Evolutionary conservation across 2,888 invertebrate species (phyloP).

Genomic region (Dynastes tityus): DNA sequence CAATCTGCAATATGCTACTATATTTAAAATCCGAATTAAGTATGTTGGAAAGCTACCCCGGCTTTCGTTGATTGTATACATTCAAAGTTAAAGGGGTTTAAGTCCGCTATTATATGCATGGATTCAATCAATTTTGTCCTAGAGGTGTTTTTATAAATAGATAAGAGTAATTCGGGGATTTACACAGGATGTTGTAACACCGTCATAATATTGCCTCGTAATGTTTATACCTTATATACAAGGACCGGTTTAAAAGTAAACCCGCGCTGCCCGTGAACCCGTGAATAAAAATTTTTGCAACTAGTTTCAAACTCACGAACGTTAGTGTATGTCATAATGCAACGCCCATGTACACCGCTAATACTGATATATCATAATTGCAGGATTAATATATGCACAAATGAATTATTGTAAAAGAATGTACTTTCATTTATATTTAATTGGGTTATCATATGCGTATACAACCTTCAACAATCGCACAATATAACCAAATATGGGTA

Average conservation of each 20-base stretch:
- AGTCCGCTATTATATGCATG: constrained; percentile 23
- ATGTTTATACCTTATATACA: background rate
- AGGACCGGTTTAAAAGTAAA: background rate
- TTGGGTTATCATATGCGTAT: background rate
- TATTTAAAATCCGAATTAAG: constrained; percentile 10
- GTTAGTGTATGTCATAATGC: background rate
- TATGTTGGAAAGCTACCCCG: background rate
- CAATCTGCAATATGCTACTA: constrained; percentile 37
- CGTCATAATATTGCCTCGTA: background rate
- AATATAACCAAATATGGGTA: background rate
- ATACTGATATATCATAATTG: constrained; percentile 1
- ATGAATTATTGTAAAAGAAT: constrained; percentile 29
- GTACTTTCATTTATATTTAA: constrained; percentile 30
- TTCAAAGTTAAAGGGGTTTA: background rate
- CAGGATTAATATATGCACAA: constrained; percentile 18
- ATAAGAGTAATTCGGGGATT: constrained; percentile 23
- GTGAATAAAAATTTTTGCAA: background rate
- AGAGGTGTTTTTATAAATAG: constrained; percentile 19
- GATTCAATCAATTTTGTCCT: constrained; percentile 23
- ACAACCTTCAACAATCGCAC: background rate
- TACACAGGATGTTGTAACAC: constrained; percentile 19
- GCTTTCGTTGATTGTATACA: background rate
- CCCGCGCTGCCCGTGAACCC: background rate
- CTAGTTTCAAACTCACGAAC: background rate
- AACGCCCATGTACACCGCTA: constrained; percentile 7